phyloP scores from a whole-genome alignment of 2,888 invertebrate species.

The Bimastos eiseni region DNA sequence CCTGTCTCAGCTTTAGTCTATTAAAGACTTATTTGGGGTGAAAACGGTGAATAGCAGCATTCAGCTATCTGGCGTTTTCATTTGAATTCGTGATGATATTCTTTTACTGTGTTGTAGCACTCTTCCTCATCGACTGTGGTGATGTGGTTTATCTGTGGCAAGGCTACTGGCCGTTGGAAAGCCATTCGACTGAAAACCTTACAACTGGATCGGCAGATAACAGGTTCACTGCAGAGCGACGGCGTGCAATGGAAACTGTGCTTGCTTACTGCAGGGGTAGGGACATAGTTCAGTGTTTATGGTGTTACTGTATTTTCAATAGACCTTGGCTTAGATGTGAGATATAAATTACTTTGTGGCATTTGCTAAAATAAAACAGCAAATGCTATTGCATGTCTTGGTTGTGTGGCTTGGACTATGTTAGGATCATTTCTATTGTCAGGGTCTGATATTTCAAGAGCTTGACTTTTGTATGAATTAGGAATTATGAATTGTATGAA shows the following conservation, averaged over 20 bases:
- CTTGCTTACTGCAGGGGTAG: conserved; percentile 75
- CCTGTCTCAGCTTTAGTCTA: neutral
- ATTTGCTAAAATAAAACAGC: too few relatives aligned
- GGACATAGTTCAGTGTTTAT: neutral
- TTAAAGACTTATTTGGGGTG: neutral
- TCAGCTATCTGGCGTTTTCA: neutral
- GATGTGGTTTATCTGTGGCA: conserved; percentile 87
- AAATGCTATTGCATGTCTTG: too few relatives aligned
- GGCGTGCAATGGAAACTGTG: conserved; percentile 82
- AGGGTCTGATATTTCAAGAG: too few relatives aligned
- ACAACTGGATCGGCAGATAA: conserved; percentile 73
- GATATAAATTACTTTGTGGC: too few relatives aligned
- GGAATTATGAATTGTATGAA: too few relatives aligned
- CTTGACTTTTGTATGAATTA: too few relatives aligned
- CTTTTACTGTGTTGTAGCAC: conserved; percentile 64
- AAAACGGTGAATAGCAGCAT: neutral
- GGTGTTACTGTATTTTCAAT: neutral
- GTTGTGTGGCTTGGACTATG: too few relatives aligned
- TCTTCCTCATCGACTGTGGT: conserved; percentile 79
- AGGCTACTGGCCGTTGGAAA: conserved; percentile 82
- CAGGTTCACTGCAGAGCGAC: conserved; percentile 81
- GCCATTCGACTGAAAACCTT: conserved; percentile 57
- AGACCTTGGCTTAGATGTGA: too few relatives aligned
- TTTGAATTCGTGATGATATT: neutral
- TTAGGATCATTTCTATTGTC: too few relatives aligned